Base-by-base conservation (phyloP, 2,888 invertebrate species). In the Gymnosoma rotundatum region DNA sequence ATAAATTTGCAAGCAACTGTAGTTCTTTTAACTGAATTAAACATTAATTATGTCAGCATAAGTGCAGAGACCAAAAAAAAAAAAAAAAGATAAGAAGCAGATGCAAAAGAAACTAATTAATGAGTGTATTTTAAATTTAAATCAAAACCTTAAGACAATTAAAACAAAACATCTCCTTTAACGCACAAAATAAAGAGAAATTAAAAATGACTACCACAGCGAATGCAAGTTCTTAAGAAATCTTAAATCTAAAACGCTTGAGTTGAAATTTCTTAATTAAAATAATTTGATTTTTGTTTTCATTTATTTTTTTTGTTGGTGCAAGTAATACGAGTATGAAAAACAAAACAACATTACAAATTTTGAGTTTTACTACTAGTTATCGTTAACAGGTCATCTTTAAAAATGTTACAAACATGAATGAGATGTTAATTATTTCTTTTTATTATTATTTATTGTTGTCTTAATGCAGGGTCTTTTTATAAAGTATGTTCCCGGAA, bases 361-460 rank as follows among this genome's bases (percentile, higher is more conserved):
- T 12, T 69, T 67, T 45, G 56, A 2, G 32, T 42, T 81, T 42
- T 7, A 45, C 36, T 60, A 16, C 48, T n/a, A 73, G 69, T 83
- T 83, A 79, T 80, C 79, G 48, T 61, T 75, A 79, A 48, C 70
- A 67, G 67, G 79, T 83, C 79, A 80, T 83, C 79, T 79, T 50
- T n/a, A 63, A 50, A 72, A 50, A 50, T 36, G 54, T 69, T 78
- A 48, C 63, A 78, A 66, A 73, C 45, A 61, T 67, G 67, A 73
- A 48, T 67, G 73, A 80, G 73, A 61, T 73, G 66, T 80, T 67
- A 74, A 80, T 80, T 80, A 60, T 67, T 72, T 50, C 0, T n/a
- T n/a, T n/a, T n/a, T n/a, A n/a, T n/a, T 5, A 32, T 32, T 32
- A 32, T 64, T 50, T 50, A 36, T 8, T 48, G n/a, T 66, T 45